phyloP scores from a whole-genome alignment of 2,888 invertebrate genomes.

The Andrena hattorfiana region DNA sequence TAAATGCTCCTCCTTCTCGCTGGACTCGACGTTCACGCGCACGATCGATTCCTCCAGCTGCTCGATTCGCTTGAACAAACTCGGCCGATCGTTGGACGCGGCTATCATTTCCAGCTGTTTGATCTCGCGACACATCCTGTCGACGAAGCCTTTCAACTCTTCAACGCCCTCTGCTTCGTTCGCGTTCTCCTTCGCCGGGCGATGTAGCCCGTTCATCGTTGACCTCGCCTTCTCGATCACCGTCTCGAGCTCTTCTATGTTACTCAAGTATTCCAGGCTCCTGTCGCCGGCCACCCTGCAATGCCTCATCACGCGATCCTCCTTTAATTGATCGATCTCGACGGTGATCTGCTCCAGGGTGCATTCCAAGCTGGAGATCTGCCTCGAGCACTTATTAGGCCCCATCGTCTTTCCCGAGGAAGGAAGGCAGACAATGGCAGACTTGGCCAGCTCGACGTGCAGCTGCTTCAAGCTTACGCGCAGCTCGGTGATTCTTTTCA shows the following conservation, averaged over 20 bases:
- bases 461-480: constrained; percentile 54
- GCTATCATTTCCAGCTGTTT: constrained; percentile 67
- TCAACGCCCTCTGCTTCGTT: constrained; percentile 4
- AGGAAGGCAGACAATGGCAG: neutral
- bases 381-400: neutral
- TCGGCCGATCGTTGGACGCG: constrained; percentile 48
- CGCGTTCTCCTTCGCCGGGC: neutral
- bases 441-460: constrained; percentile 45
- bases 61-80: constrained; percentile 57
- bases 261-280: constrained; percentile 51
- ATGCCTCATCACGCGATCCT: constrained; percentile 52
- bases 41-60: constrained; percentile 64
- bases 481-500: constrained; percentile 64
- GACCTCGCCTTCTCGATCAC: constrained; percentile 43
- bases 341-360: constrained; percentile 52
- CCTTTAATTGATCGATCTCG: constrained; percentile 61
- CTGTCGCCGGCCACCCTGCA: constrained; percentile 46
- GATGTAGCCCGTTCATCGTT: constrained; percentile 51
- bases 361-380: constrained; percentile 36
- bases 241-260: constrained; percentile 54
- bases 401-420: neutral
- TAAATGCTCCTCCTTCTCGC: constrained; percentile 49
- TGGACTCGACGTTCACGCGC: constrained; percentile 45
- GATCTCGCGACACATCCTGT: constrained; percentile 60
- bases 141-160: constrained; percentile 49